Base-by-base conservation (phyloP, 2,888 invertebrate genomes). In the Dasysyrphus tricinctus region DNA sequence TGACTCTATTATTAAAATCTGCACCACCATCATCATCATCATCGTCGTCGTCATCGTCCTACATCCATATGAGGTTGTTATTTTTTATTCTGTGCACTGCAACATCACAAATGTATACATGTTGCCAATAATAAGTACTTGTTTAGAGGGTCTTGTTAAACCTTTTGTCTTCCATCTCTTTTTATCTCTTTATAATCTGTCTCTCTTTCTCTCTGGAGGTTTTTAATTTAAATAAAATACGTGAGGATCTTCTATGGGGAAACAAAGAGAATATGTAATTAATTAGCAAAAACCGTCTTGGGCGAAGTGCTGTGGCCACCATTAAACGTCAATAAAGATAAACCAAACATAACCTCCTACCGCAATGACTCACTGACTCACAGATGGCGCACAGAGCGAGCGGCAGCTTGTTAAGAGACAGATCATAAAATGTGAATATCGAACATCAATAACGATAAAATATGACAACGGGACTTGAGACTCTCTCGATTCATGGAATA, bases 91-190 rank as follows among this genome's bases (percentile, higher is more conserved):
- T 63, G n/a, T n/a, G 24, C 24, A 24, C 24, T 24, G 44, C 59
- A 67, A 78, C 69, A 49, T 54, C 61, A 14, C 44, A 19, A 37
- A 47, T 51, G 63, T 59, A 29, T 75, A 75, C 88, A 88, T 88
- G 89, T 88, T 89, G 86, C 88, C 83, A 88, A 88, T 89, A 89
- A 89, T 89, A 89, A 89, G 89, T 88, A 80, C 88, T 88, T 88
- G 88, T 88, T 89, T 84, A 74, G 88, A 80, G 76, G 84, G 39
- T 54, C 78, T 78, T 78, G 81, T 86, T 81, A 74, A 8, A 19
- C 70, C 57, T 75, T n/a, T 75, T 34, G 54, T 54, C n/a, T 16
- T 16, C 1, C 34, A 37, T 34, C 61, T 56, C 24, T 61, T 19
- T 16, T 34, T 56, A 14, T 16, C 8, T 14, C 29, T 2, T 4